Conservation (phyloP, 2,113 vertebrate genomes). For the Megaceryle maxima region DNA sequence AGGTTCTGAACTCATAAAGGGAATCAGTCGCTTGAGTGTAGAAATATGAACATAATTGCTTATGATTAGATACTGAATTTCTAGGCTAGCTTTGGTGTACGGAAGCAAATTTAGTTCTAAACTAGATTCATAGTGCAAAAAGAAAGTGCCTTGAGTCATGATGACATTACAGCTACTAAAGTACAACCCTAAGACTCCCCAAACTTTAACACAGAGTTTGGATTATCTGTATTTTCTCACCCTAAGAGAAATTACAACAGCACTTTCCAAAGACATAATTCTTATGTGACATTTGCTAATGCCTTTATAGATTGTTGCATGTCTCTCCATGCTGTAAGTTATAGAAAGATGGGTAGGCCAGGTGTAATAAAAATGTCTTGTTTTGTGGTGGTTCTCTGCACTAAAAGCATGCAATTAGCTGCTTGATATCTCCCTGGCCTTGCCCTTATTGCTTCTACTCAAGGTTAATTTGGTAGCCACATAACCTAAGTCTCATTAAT, state of each 20-base stretch:
- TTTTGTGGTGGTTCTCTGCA: background rate
- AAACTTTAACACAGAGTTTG: background rate
- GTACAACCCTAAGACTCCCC: background rate
- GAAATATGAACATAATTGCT: background rate
- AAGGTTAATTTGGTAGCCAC: slow-evolving; percentile 1
- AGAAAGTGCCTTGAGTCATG: background rate
- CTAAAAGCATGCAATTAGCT: background rate
- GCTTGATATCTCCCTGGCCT: background rate
- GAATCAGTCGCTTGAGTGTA: background rate
- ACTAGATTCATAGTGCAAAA: background rate
- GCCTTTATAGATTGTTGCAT: background rate
- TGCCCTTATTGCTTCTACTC: background rate
- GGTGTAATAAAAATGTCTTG: background rate
- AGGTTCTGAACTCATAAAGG: background rate
- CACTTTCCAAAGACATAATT: background rate
- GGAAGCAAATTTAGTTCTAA: background rate
- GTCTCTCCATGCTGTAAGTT: background rate
- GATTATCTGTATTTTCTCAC: background rate
- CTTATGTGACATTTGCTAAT: background rate
- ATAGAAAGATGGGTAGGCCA: background rate
- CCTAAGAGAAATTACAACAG: background rate
- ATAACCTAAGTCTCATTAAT: slow-evolving; percentile 32
- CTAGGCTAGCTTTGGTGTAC: background rate
- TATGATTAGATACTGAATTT: background rate
- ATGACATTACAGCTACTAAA: background rate